Base-by-base conservation (phyloP, 2,888 invertebrate species). In the Bombylius discolor region DNA sequence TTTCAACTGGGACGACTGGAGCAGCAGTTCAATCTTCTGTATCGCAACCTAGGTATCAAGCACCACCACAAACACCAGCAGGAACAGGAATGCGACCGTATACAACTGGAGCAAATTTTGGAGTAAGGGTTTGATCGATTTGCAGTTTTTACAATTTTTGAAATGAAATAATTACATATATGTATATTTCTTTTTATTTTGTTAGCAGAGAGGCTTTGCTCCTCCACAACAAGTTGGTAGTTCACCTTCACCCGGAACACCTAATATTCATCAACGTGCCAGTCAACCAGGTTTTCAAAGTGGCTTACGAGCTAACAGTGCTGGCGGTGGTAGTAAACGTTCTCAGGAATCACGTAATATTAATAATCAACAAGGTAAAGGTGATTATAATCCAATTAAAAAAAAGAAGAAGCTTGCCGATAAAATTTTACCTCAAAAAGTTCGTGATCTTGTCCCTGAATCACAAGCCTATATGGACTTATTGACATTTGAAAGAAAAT, bases 391-490 rank as follows among this genome's bases (percentile, higher is more conserved):
- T 4, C 58, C 81, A 51, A 80, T 81, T 50, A 91, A 91, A 71
- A 92, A 96, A 78, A 95, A 95, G 80, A 95, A 95, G 78, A 95
- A 95, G 66, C 80, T 97, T 62, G 92, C 95, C 2, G 96, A 97
- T 73, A 96, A 96, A 76, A 95, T 97, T 70, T 77, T 97, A 63
- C 96, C 96, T 34, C 96, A 96, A 74, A 93, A 95, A 78, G 93
- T 91, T 51, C 82, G 93, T 39, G 94, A 98, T 76, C 78, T 99
- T 66, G 98, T 99, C 53, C 99, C 99, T 0, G 99, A 99, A 76
- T 98, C 97, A 56, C 97, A 99, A 76, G 98, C 98, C 1, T 99
- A 99, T 75, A 98, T 99, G 98, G 98, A 99, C 77, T 78, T 99
- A 64, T 77, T 99, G 55, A 93, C 97, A 3, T 98, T 99, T 76